Conservation (phyloP, 1,140 invertebrate species). For the Aphis gossypii region DNA sequence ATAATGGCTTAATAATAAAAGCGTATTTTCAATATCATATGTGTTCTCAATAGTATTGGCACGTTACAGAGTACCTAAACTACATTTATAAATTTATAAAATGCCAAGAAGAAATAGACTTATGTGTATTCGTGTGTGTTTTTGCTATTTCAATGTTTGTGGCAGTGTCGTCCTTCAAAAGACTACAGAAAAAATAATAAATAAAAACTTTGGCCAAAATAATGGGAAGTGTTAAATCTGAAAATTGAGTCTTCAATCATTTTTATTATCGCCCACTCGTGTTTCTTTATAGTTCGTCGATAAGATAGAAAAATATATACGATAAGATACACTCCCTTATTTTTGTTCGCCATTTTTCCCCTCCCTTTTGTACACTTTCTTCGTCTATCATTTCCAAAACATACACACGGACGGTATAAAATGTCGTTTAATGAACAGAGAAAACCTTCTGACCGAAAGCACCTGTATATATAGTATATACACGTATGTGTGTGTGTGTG, state of each 20-base stretch:
- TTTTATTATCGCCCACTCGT: conserved; percentile 52
- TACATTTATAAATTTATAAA: not conserved
- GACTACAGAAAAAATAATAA: not conserved
- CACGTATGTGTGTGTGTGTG: not conserved
- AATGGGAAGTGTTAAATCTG: conserved; percentile 50
- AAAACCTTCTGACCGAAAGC: conserved; percentile 55
- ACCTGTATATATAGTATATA: conserved; percentile 51
- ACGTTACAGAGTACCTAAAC: not conserved
- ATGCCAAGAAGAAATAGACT: not conserved
- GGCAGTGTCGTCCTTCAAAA: not conserved
- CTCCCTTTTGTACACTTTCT: not conserved
- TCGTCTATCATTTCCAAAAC: conserved; percentile 23
- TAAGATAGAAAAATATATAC: conserved; percentile 53
- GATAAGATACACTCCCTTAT: conserved; percentile 53
- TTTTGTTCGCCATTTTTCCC: conserved; percentile 26
- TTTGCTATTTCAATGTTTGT: not conserved
- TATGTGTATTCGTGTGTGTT: not conserved
- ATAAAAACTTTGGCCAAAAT: conserved; percentile 45
- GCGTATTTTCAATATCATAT: not conserved
- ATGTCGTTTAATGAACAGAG: conserved; percentile 58
- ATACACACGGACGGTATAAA: conserved; percentile 47
- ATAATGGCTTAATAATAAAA: not conserved
- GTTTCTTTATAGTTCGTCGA: not conserved
- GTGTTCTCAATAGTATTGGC: not conserved
- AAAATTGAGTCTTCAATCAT: conserved; percentile 58